phyloP scores from a whole-genome alignment of 2,113 vertebrate genomes.

The Hemibagrus wyckioides region DNA sequence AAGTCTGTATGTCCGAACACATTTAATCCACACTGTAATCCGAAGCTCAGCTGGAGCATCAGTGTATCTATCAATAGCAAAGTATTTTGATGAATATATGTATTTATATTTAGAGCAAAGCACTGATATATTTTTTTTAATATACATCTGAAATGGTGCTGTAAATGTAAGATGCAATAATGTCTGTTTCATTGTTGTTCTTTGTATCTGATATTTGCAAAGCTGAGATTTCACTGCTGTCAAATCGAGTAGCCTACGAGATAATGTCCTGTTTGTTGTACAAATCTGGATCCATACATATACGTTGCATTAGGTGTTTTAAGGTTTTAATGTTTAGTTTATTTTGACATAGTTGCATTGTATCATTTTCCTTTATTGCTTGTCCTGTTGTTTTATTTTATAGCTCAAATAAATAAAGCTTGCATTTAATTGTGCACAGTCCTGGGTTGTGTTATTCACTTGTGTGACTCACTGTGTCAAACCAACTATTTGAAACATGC shows the following conservation, averaged over 20 bases:
- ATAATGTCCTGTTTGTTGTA: not conserved
- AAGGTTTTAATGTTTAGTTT: not conserved
- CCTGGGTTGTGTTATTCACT: conserved; percentile 21
- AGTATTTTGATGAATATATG: not conserved
- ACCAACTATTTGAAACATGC: not conserved
- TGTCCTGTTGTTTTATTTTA: not conserved
- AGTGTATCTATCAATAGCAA: not conserved
- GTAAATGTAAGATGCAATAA: not conserved
- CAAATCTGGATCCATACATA: not conserved
- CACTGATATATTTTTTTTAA: not conserved
- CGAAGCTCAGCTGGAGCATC: not conserved
- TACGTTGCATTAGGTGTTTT: not conserved
- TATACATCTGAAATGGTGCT: not conserved
- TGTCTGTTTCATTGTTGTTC: not conserved
- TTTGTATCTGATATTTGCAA: not conserved
- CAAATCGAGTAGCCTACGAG: not conserved
- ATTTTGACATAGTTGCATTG: not conserved
- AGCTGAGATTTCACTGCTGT: not conserved
- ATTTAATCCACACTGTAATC: not conserved
- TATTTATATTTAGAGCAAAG: too few species aligned
- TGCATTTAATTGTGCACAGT: not conserved
- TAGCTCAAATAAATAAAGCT: conserved; percentile 22
- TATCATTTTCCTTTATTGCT: not conserved
- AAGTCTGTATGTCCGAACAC: not conserved
- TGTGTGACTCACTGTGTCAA: conserved; percentile 24